Conservation (phyloP, 2,797 vertebrate species). For the Oreochromis grahami region DNA sequence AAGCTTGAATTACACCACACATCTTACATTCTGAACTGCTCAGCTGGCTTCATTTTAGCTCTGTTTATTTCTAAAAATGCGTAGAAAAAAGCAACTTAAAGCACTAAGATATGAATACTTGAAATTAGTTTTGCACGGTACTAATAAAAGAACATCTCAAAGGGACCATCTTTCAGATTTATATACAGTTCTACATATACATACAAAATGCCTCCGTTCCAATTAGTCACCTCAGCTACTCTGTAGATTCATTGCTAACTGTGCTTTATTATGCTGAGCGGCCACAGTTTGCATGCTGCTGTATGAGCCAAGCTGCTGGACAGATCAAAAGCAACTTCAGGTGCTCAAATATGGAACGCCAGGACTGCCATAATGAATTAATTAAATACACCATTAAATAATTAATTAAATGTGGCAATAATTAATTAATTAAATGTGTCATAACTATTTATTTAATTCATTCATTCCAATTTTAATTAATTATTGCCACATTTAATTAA, state of each 20-base stretch:
- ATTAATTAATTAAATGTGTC: too few relatives aligned
- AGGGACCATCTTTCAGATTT: neutral
- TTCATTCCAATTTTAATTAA: too few relatives aligned
- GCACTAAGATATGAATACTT: neutral
- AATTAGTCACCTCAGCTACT: neutral
- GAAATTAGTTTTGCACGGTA: neutral
- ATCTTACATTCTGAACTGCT: neutral
- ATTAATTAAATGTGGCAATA: too few relatives aligned
- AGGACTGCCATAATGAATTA: too few relatives aligned
- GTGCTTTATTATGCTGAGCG: neutral
- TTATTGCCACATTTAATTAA: too few relatives aligned
- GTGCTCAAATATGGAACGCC: neutral
- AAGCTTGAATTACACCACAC: neutral
- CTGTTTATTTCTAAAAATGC: neutral
- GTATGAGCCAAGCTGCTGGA: neutral
- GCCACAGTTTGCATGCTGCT: conserved; percentile 13
- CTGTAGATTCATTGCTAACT: conserved; percentile 19
- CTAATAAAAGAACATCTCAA: neutral
- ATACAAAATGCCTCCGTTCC: neutral
- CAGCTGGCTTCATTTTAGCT: neutral
- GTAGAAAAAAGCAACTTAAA: neutral
- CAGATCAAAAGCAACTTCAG: neutral
- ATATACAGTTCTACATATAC: neutral
- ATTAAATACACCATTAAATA: too few relatives aligned
- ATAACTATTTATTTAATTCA: too few relatives aligned